Percentiles rank a stretch among this genome's conserved stretches.
Evolutionary conservation across 2,797 vertebrate genomes (phyloP).

Genomic region (Percopsis omiscomaycus): DNA sequence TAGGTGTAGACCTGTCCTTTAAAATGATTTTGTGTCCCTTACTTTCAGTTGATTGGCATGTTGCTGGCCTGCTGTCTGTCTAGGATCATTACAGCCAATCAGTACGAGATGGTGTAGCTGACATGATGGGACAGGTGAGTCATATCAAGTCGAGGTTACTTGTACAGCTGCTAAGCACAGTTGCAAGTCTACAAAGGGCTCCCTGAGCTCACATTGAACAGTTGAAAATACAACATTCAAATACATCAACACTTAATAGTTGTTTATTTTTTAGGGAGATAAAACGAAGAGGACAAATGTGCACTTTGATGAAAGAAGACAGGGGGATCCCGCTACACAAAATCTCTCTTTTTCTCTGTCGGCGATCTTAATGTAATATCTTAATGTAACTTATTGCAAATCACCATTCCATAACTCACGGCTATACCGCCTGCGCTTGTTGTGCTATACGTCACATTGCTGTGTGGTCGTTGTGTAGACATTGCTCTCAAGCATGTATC

Average conservation of each 20-base stretch:
- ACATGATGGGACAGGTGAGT: conserved; percentile 63
- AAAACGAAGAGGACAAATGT: conserved; percentile 47
- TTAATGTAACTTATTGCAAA: conserved; percentile 74
- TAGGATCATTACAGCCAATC: conserved; percentile 99
- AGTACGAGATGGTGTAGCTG: conserved; percentile 99
- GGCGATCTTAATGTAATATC: conserved; percentile 64
- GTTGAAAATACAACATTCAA: too few species aligned
- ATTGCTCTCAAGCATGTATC: conserved; percentile 52
- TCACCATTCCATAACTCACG: conserved; percentile 71
- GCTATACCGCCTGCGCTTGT: conserved; percentile 61
- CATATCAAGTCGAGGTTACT: neutral
- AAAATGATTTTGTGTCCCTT: neutral
- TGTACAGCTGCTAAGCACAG: too few species aligned
- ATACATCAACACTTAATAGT: neutral
- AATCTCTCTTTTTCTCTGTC: conserved; percentile 57
- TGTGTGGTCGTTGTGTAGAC: conserved; percentile 42
- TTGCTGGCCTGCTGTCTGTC: conserved; percentile 97
- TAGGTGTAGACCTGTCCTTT: too few species aligned
- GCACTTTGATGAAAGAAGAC: conserved; percentile 38
- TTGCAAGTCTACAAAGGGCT: too few species aligned
- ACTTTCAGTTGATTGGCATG: conserved; percentile 93
- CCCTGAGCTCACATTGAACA: too few species aligned
- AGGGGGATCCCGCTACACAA: conserved; percentile 54
- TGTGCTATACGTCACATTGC: conserved; percentile 43
- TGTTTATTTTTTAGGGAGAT: conserved; percentile 55